Conservation (phyloP, 1,140 invertebrate species). For the Leptestheria dahalacensis region DNA sequence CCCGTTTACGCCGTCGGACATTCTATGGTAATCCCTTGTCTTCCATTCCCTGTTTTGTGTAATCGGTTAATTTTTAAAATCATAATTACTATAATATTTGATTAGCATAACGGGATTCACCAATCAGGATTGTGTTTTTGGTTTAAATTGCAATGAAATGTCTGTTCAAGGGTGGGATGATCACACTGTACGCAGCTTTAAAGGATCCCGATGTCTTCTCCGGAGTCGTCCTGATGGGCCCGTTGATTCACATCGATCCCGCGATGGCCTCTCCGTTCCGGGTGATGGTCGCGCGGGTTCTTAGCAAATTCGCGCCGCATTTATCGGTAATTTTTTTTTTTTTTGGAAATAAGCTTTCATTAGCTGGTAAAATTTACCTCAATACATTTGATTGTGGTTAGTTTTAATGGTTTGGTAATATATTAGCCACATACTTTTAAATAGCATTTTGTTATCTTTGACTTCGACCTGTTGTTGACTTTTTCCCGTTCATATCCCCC, state of each 20-base stretch:
- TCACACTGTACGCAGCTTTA: conserved; percentile 14
- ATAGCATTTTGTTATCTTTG: too few relatives aligned
- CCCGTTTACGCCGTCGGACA: conserved; percentile 29
- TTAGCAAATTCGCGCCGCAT: conserved; percentile 11
- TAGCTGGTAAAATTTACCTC: too few relatives aligned
- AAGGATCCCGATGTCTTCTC: conserved; percentile 8
- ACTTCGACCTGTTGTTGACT: too few relatives aligned
- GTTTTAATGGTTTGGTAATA: too few relatives aligned
- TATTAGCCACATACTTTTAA: too few relatives aligned
- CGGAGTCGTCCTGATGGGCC: conserved; percentile 18
- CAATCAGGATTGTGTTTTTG: background rate
- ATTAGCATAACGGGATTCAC: background rate
- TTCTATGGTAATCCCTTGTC: conserved; percentile 34
- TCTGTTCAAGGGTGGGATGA: conserved; percentile 18
- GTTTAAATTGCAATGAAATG: too few relatives aligned
- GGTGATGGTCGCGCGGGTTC: conserved; percentile 4
- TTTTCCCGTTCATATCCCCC: too few relatives aligned
- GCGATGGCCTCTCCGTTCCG: conserved; percentile 5
- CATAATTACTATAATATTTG: background rate
- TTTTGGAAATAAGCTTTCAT: too few relatives aligned
- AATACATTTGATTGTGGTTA: too few relatives aligned
- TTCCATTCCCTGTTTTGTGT: too few relatives aligned
- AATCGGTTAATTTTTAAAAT: background rate
- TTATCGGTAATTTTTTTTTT: conserved; percentile 3
- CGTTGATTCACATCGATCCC: conserved; percentile 17